Base-by-base conservation (phyloP, 2,888 invertebrate species). In the Drosophila greeni region DNA sequence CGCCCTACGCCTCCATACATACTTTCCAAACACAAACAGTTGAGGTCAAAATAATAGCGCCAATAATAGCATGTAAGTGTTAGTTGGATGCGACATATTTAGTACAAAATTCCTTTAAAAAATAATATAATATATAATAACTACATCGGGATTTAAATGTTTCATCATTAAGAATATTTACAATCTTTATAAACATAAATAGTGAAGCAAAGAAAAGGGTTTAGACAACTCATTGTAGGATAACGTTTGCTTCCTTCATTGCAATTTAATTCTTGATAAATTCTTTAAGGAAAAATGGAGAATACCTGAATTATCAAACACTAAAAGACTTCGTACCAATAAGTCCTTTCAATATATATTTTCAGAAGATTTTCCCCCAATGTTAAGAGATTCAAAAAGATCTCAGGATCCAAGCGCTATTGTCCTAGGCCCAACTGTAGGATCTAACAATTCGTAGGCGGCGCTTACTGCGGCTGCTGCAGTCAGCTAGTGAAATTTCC, bases 401-500 rank as follows among this genome's bases (percentile, higher is more conserved):
- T n/a, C n/a, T n/a, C 6, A 18, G 5, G 11, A 16, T 18, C 2
- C 14, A 1, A 29, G 14, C 2, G 2, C 18, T 60, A 59, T 45
- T 59, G 0, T 24, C 9, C 18, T 12, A 11, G 18, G 26, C 47
- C 29, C 23, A 18, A 33, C 7, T 66, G 43, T 43, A 24, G 42
- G 47, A 56, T 55, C 64, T 65, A 53, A 52, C 71, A 65, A 39
- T 60, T 40, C 58, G 62, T 62, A 52, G 62, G 70, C 56, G 58
- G 54, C 43, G 52, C 59, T 36, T 49, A 68, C 73, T 73, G 69
- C 66, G 56, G 59, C 68, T 62, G 73, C 73, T 75, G 72, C 76
- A 82, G 83, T 82, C 83, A 76, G 75, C 73, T 78, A 82, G 83
- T 76, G 76, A 78, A 82, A 81, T 81, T 84, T 84, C 85, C 83